These are phyloP conservation scores for Pachyseris speciosa DNA, from an alignment of 64 coral and sea anemone species.

Conservation along the genomic window DNA sequence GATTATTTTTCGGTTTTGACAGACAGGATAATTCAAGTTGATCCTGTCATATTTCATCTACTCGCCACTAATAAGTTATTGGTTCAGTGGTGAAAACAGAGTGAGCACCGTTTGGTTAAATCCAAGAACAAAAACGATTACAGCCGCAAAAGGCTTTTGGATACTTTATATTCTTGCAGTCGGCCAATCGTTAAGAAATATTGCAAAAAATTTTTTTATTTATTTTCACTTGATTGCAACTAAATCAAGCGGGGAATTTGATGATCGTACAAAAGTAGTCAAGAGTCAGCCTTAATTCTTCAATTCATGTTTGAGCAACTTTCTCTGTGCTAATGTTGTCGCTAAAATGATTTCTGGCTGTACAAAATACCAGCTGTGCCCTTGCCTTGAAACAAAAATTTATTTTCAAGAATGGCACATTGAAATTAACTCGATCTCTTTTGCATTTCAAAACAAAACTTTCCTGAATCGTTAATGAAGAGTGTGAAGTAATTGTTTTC, in stretches of 20 bases:
- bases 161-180: neutral
- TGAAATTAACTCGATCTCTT: constrained; percentile 38
- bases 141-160: neutral
- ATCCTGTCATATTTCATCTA: neutral
- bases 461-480: constrained; percentile 36
- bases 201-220: neutral
- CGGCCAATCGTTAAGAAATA: neutral
- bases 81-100: neutral
- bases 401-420: neutral
- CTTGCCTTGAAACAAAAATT: constrained; percentile 1
- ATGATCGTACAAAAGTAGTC: neutral
- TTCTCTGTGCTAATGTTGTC: neutral
- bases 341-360: neutral
- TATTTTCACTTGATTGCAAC: constrained; percentile 4
- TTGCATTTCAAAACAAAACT: constrained; percentile 54
- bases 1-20: neutral
- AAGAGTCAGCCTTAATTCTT: neutral
- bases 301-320: neutral
- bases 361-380: constrained; percentile 4
- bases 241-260: neutral
- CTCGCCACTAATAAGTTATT: neutral
- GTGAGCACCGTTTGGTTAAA: neutral
- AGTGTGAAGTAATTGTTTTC: constrained; percentile 45
- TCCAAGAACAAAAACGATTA: neutral
- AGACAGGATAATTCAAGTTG: neutral